phyloP scores from a whole-genome alignment of 2,888 invertebrate genomes.

The Drosophila pullipes region DNA sequence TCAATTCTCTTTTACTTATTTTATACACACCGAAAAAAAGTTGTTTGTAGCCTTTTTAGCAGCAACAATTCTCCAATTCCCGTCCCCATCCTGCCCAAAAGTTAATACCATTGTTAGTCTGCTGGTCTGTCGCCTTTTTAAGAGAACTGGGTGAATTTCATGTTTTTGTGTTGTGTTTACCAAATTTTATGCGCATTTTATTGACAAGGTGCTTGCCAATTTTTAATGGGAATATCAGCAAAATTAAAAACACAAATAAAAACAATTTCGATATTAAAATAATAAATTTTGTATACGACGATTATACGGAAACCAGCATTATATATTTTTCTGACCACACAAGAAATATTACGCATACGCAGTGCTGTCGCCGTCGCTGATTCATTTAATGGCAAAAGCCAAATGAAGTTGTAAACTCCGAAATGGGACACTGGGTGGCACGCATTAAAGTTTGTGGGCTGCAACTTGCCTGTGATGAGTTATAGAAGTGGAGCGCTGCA shows the following conservation, averaged over 20 bases:
- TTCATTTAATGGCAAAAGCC: background rate
- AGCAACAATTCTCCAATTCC: constrained; percentile 2
- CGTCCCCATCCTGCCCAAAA: constrained; percentile 4
- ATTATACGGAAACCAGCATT: constrained; percentile 14
- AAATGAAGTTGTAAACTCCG: constrained; percentile 20
- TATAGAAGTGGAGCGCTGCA: background rate
- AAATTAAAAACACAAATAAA: constrained; percentile 4
- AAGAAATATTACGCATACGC: constrained; percentile 52
- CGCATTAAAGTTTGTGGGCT: constrained; percentile 9
- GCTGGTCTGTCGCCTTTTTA: constrained; percentile 24
- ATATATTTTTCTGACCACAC: constrained; percentile 16
- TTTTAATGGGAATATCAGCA: constrained; percentile 58
- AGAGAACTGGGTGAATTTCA: constrained; percentile 3
- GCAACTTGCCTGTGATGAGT: background rate
- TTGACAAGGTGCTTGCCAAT: constrained; percentile 53
- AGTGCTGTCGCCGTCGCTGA: constrained; percentile 6
- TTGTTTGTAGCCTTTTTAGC: constrained; percentile 48
- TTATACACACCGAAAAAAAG: constrained; percentile 49
- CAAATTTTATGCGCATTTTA: constrained; percentile 71
- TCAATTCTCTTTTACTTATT: constrained; percentile 77
- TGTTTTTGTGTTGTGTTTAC: constrained; percentile 54
- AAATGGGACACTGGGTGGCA: constrained; percentile 26
- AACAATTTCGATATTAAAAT: constrained; percentile 11
- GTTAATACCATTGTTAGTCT: constrained; percentile 36
- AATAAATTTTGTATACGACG: background rate